Percentiles rank a stretch among this genome's conserved stretches.
Evolutionary conservation across 2,797 vertebrate species (phyloP).

Genomic region (Scolopax rusticola): DNA sequence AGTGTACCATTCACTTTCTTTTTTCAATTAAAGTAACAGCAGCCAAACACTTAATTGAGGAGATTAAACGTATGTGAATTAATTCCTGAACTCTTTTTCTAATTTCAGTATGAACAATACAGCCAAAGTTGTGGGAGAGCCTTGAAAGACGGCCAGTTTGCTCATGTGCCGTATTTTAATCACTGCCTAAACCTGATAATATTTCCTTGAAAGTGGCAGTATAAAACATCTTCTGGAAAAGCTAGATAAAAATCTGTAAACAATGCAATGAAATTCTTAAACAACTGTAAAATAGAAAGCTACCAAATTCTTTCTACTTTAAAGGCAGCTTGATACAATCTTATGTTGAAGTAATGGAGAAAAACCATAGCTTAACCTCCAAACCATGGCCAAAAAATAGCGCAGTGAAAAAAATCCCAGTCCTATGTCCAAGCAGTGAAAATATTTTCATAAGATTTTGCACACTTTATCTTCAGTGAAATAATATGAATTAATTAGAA

Average conservation of each 20-base stretch:
- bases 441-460: background rate
- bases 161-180: background rate
- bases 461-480: background rate
- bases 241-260: slow-evolving; percentile 25
- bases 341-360: background rate
- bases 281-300: background rate
- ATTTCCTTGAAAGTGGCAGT: slow-evolving; percentile 49
- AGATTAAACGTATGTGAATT: slow-evolving; percentile 22
- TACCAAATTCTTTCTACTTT: background rate
- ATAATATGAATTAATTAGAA: background rate
- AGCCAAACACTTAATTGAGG: background rate
- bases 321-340: slow-evolving; percentile 5
- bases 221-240: slow-evolving; percentile 31
- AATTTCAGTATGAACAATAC: slow-evolving; percentile 1
- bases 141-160: slow-evolving; percentile 39
- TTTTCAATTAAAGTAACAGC: slow-evolving; percentile 10
- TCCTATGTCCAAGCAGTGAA: background rate
- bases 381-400: background rate
- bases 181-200: slow-evolving; percentile 26
- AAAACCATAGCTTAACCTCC: background rate
- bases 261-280: background rate
- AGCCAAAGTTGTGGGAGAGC: slow-evolving; percentile 6
- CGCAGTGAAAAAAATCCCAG: background rate
- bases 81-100: slow-evolving; percentile 46
- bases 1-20: background rate